phyloP scores from a whole-genome alignment of 2,113 vertebrate species.

The Albula goreensis region DNA sequence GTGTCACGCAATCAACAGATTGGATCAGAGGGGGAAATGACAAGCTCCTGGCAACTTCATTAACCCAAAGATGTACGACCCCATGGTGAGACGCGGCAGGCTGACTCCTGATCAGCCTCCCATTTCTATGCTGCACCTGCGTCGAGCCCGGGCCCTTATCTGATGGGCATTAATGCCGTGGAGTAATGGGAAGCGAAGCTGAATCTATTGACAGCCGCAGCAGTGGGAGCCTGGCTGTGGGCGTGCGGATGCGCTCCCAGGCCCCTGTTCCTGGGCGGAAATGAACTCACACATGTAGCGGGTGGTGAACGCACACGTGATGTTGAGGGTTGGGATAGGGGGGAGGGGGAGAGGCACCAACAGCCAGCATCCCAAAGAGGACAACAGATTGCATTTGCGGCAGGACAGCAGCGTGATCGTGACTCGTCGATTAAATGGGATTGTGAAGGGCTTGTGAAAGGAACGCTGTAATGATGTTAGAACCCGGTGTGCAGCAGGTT shows the following conservation, averaged over 20 bases:
- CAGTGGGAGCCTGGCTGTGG: neutral
- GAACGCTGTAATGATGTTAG: no score
- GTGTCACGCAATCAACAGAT: neutral
- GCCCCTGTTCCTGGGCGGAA: neutral
- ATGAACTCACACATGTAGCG: neutral
- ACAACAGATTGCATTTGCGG: neutral
- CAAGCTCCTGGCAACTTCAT: neutral
- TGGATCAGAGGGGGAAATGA: neutral
- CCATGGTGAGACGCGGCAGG: neutral
- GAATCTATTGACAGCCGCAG: no score
- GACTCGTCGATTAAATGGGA: no score
- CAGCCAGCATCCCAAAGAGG: neutral
- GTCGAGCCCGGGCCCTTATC: constrained; percentile 2
- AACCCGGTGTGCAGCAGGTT: no score
- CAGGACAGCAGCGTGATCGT: neutral
- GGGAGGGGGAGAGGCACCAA: neutral
- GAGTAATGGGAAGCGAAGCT: constrained; percentile 7
- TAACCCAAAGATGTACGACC: neutral
- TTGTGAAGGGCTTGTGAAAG: no score
- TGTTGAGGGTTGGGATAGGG: no score
- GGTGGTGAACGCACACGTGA: no score
- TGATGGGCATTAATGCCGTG: neutral
- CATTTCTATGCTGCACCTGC: constrained; percentile 1
- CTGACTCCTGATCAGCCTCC: neutral
- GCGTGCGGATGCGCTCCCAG: neutral